A percentile compares a stretch with the other conserved stretches of the same genome.
Conservation (phyloP, 2,888 invertebrate genomes). For the Lypha dubia region DNA sequence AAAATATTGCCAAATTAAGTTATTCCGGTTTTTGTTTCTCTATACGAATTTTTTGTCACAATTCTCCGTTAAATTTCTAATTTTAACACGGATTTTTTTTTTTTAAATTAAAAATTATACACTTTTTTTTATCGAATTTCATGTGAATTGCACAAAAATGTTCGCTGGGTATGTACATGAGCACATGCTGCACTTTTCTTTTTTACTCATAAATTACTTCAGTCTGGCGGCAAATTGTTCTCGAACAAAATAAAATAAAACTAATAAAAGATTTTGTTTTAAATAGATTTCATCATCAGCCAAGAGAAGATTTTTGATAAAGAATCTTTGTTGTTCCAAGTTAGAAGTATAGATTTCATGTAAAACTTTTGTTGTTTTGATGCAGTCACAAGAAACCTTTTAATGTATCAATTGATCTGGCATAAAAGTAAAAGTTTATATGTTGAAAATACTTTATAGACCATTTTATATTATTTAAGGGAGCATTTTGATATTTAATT, state of each 20-base stretch:
- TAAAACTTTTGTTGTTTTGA: neutral
- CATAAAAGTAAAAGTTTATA: neutral
- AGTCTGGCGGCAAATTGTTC: constrained; percentile 19
- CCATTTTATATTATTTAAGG: no score
- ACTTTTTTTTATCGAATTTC: no score
- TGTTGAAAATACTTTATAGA: neutral
- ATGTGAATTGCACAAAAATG: no score
- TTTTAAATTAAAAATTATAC: no score
- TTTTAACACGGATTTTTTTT: no score
- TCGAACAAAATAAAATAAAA: constrained; percentile 16
- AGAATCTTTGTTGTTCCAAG: neutral
- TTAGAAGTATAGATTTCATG: constrained; percentile 1
- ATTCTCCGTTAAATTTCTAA: no score
- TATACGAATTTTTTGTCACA: no score
- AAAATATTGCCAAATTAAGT: no score
- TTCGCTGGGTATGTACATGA: no score
- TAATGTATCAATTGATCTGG: neutral
- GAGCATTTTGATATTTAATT: no score
- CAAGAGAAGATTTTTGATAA: constrained; percentile 38
- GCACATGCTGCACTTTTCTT: neutral
- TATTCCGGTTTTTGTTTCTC: no score
- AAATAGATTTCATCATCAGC: constrained; percentile 17
- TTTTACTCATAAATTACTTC: constrained; percentile 1
- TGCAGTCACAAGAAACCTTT: neutral
- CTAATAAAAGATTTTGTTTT: constrained; percentile 19